Conservation (phyloP, 1,140 invertebrate species). For the Ips typographus region DNA sequence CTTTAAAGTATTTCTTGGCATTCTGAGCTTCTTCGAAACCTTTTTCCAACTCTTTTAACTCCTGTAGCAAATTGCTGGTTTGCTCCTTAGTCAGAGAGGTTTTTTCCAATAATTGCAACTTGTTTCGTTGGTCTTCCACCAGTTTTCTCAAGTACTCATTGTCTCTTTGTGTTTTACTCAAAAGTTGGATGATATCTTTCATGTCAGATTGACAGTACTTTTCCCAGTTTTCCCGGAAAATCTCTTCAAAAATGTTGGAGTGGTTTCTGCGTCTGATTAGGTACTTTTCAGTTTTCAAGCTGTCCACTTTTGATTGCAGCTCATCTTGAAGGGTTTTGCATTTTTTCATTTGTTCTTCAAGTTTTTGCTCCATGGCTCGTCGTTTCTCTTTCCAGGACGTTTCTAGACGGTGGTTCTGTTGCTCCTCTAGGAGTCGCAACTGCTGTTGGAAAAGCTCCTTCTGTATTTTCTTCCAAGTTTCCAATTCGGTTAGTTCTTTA, state of each 20-base stretch:
- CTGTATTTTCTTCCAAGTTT: slow-evolving; percentile 58
- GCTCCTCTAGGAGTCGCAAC: slow-evolving; percentile 50
- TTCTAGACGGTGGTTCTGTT: slow-evolving; percentile 34
- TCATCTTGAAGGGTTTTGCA: slow-evolving; percentile 41
- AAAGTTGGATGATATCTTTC: slow-evolving; percentile 29
- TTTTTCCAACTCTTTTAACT: slow-evolving; percentile 55
- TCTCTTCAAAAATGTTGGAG: slow-evolving; percentile 33
- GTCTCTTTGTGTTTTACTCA: slow-evolving; percentile 50
- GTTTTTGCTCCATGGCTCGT: slow-evolving; percentile 51
- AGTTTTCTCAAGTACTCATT: slow-evolving; percentile 52
- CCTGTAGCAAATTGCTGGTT: slow-evolving; percentile 53
- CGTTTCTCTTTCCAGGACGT: slow-evolving; percentile 35
- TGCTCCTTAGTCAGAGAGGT: slow-evolving; percentile 53
- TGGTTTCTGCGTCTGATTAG: slow-evolving; percentile 36
- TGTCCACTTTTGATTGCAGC: slow-evolving; percentile 37
- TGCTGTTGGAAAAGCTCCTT: slow-evolving; percentile 56
- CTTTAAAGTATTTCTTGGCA: slow-evolving; percentile 58
- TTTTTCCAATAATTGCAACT: slow-evolving; percentile 52
- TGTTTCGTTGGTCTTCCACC: slow-evolving; percentile 49
- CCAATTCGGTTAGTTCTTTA: slow-evolving; percentile 57
- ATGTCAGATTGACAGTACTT: slow-evolving; percentile 28
- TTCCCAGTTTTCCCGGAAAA: slow-evolving; percentile 40
- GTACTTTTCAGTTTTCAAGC: slow-evolving; percentile 38
- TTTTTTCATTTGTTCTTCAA: slow-evolving; percentile 50
- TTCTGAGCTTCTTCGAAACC: slow-evolving; percentile 54